A percentile compares a stretch with the other conserved stretches of the same genome.
These are phyloP conservation scores for Sminthurides aquaticus DNA, from an alignment of 2,888 invertebrate genomes.

Conservation along the genomic window DNA sequence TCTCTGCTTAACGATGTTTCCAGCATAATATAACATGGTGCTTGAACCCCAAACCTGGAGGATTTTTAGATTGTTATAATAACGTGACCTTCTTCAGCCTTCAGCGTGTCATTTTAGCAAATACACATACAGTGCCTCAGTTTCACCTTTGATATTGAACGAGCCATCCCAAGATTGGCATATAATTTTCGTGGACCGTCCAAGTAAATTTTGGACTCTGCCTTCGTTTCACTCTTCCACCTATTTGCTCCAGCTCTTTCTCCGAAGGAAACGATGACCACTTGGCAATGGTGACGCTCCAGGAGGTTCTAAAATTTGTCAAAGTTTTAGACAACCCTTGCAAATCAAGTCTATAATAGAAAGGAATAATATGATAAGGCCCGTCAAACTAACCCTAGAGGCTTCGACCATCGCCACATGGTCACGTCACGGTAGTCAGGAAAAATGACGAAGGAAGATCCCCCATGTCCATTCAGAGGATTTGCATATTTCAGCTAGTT, in stretches of 20 bases:
- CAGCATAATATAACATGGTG: slow-evolving; percentile 33
- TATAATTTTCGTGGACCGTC: slow-evolving; percentile 40
- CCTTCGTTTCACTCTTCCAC: slow-evolving; percentile 42
- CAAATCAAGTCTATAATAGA: not conserved
- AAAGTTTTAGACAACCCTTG: not conserved
- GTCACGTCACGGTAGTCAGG: slow-evolving; percentile 45
- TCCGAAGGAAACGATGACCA: slow-evolving; percentile 44
- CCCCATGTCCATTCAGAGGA: slow-evolving; percentile 29
- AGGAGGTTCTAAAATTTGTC: slow-evolving; percentile 14
- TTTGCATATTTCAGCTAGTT: slow-evolving; percentile 12
- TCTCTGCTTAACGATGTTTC: slow-evolving; percentile 24
- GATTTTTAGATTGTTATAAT: too few relatives aligned
- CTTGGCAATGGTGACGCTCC: slow-evolving; percentile 30
- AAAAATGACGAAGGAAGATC: slow-evolving; percentile 44
- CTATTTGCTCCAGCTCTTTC: slow-evolving; percentile 33
- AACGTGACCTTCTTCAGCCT: too few relatives aligned
- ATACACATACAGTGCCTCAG: too few relatives aligned
- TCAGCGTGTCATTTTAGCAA: too few relatives aligned
- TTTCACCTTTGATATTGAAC: slow-evolving; percentile 37
- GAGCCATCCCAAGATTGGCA: slow-evolving; percentile 34
- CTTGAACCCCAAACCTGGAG: slow-evolving; percentile 36
- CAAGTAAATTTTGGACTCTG: slow-evolving; percentile 37
- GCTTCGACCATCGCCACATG: slow-evolving; percentile 41
- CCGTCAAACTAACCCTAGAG: slow-evolving; percentile 24
- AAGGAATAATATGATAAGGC: not conserved